phyloP scores from a whole-genome alignment of 1,140 invertebrate genomes.

The Cataglyphis hispanica region DNA sequence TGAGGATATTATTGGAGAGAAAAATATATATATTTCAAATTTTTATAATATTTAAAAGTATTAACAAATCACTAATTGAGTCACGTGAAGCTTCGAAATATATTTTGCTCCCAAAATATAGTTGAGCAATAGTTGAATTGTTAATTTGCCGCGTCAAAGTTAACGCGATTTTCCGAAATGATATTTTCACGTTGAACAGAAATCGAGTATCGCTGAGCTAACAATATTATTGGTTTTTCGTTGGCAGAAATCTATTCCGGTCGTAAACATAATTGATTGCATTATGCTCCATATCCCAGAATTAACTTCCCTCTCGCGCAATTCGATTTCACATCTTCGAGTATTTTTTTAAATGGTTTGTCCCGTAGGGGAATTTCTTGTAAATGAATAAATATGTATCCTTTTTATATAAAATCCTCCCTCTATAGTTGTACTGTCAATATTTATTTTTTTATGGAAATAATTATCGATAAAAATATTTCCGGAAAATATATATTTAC shows the following conservation, averaged over 20 bases:
- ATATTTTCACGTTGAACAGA: conserved; percentile 29
- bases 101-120: conserved; percentile 1
- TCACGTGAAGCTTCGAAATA: neutral
- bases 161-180: conserved; percentile 25
- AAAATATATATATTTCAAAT: neutral
- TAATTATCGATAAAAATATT: too few relatives aligned
- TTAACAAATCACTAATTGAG: neutral
- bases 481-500: too few relatives aligned
- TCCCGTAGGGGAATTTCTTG: neutral
- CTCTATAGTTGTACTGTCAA: too few relatives aligned
- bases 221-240: conserved; percentile 49
- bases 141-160: conserved; percentile 34
- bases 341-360: neutral
- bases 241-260: conserved; percentile 40
- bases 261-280: conserved; percentile 51
- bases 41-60: neutral
- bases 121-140: neutral
- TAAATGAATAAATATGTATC: too few relatives aligned
- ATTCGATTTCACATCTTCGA: neutral
- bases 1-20: neutral
- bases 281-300: conserved; percentile 28
- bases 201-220: conserved; percentile 26
- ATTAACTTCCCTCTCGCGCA: conserved; percentile 19
- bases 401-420: too few relatives aligned
- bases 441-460: too few relatives aligned